Conservation (phyloP, 2,113 vertebrate species). For the Platycercus adscitus region DNA sequence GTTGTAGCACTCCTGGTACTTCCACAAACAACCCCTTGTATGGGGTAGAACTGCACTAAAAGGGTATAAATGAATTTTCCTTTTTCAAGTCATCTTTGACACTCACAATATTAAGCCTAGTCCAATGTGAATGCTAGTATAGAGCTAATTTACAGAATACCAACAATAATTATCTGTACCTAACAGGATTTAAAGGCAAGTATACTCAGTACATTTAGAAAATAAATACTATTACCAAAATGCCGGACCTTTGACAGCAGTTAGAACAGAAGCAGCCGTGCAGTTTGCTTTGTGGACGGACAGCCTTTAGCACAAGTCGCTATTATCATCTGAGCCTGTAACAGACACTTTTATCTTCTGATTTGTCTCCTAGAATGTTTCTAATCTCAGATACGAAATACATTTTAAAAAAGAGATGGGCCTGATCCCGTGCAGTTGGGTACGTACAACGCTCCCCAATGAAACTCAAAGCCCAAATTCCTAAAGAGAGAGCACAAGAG, state of each 20-base stretch:
- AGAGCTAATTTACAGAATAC: conserved; percentile 52
- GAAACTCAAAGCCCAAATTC: conserved; percentile 42
- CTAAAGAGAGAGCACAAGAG: conserved; percentile 47
- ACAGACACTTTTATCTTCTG: background rate
- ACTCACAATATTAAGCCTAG: background rate
- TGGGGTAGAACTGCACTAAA: background rate
- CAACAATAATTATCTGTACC: background rate
- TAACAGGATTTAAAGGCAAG: conserved; percentile 32
- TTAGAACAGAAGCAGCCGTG: conserved; percentile 42
- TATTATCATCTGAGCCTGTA: conserved; percentile 14
- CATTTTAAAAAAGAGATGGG: conserved; percentile 8
- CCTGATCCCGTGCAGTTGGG: conserved; percentile 16
- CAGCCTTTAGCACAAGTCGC: conserved; percentile 14
- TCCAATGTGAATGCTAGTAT: conserved; percentile 10
- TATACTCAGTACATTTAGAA: conserved; percentile 14
- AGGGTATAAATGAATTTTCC: conserved; percentile 47
- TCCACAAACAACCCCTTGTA: background rate
- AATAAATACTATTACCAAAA: background rate
- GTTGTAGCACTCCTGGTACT: background rate
- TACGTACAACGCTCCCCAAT: background rate
- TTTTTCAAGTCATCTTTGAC: conserved; percentile 51
- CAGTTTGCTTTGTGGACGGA: background rate
- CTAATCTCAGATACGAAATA: conserved; percentile 32
- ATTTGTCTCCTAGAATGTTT: background rate
- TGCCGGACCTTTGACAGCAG: conserved; percentile 30